phyloP scores from a whole-genome alignment of 2,113 vertebrate genomes.

The Pseudorasbora parva region DNA sequence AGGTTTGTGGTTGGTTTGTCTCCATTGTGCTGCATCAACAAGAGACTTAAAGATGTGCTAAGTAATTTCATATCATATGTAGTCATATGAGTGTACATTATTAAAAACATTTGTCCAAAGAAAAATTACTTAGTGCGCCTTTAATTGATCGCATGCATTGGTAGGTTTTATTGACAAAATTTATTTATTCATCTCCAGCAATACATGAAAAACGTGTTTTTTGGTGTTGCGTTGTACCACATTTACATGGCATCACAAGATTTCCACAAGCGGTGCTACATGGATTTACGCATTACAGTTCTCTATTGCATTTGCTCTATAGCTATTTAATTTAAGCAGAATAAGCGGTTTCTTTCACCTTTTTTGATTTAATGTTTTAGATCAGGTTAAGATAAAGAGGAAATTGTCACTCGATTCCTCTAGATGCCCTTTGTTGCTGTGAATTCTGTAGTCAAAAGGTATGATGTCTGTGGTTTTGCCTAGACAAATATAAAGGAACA shows the following conservation, averaged over 20 bases:
- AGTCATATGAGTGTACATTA: background rate
- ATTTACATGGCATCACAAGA: background rate
- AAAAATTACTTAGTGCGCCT: background rate
- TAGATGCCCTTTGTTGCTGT: conserved; percentile 32
- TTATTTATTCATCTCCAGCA: conserved; percentile 50
- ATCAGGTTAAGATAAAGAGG: background rate
- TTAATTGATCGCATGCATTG: background rate
- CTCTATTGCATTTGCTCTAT: background rate
- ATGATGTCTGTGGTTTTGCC: conserved; percentile 17
- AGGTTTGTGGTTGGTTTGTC: conserved; percentile 9
- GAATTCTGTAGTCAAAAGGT: conserved; percentile 30
- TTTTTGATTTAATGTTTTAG: conserved; percentile 9
- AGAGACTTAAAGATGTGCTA: background rate
- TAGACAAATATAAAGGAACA: conserved; percentile 16
- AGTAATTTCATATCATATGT: background rate
- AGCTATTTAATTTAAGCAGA: background rate
- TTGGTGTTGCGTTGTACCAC: conserved; percentile 38
- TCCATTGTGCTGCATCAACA: background rate
- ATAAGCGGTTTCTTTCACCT: background rate
- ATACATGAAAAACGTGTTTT: conserved; percentile 49
- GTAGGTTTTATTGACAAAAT: background rate
- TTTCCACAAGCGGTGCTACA: conserved; percentile 42
- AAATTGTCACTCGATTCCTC: background rate
- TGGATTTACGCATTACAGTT: conserved; percentile 13
- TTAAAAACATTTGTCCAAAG: background rate